Evolutionary conservation across 2,113 vertebrate species (phyloP), one percentile per base, ranked within the genome.

Genomic region (Bubo scandiacus): DNA sequence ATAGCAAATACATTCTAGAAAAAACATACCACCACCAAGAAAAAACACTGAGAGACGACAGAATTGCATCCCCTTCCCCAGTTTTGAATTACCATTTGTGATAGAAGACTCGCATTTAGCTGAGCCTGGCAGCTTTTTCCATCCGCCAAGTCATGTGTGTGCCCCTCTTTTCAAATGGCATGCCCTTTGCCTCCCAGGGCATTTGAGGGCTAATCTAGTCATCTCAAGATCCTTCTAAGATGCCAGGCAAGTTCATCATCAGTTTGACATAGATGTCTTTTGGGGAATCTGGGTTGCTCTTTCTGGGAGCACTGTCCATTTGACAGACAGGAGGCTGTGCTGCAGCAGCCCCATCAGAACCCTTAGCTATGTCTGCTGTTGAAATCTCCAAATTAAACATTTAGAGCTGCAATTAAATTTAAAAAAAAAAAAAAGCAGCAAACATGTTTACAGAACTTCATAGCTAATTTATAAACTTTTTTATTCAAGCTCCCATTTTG

Each of bases 401-500:
- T 98, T 96, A 96, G 92, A 98, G 87, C 81, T 66, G 83, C 97
- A 98, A 98, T 98, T 98, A 98, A 97, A 97, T 94, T 15, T 34
- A 5, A 70, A 96, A 65, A 94, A 95, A 66, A 40, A 94, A 90
- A 34, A 96, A 89, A 58, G 30, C 88, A 94, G 92, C 83, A 97
- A 97, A 96, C 62, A 71, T 93, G 88, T 98, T 98, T 98, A 97
- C 92, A 96, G 94, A 96, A 88, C 92, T 95, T 98, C 97, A 97
- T 97, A 96, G 97, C 92, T 98, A 98, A 98, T 98, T 98, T 96
- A 98, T 97, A 98, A 98, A 97, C 74, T 92, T 74, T 91, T 90
- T 55, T 61, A 81, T 85, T 86, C 85, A 74, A 88, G 90, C 77
- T 78, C 74, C 74, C 77, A 17, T 94, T 97, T 96, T 96, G 92